These are phyloP conservation scores for Lepidurus apus DNA, from an alignment of 1,140 invertebrate species.

Conservation along the genomic window DNA sequence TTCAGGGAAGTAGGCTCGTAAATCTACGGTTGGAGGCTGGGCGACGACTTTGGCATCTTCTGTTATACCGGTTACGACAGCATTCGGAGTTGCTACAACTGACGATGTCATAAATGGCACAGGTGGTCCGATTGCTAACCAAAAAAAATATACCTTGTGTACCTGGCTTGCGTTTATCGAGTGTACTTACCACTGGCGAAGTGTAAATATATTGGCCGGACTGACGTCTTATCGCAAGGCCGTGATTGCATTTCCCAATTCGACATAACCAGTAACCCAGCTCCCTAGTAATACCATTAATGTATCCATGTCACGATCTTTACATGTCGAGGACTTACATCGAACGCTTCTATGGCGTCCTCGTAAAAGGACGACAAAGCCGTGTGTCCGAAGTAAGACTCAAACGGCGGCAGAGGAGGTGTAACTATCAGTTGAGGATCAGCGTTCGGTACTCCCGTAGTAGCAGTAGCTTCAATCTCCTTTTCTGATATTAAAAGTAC, in stretches of 20 bases:
- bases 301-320: background rate
- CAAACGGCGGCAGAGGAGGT: too few relatives aligned
- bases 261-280: constrained; percentile 51
- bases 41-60: background rate
- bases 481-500: too few relatives aligned
- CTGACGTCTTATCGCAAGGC: constrained; percentile 44
- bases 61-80: too few relatives aligned
- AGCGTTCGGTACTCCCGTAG: too few relatives aligned
- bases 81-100: too few relatives aligned
- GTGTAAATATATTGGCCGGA: background rate
- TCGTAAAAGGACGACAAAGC: constrained; percentile 39
- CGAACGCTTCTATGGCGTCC: constrained; percentile 48
- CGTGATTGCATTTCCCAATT: constrained; percentile 50
- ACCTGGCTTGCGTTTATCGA: too few relatives aligned
- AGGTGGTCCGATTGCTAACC: too few relatives aligned
- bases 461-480: too few relatives aligned
- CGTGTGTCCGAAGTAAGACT: background rate
- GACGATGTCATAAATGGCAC: too few relatives aligned
- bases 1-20: constrained; percentile 60
- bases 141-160: too few relatives aligned
- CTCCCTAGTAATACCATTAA: constrained; percentile 44
- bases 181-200: too few relatives aligned
- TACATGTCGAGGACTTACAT: constrained; percentile 39
- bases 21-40: constrained; percentile 37
- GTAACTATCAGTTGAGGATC: too few relatives aligned